Base-by-base conservation (phyloP, 2,888 invertebrate species). In the Athrips mouffetella region DNA sequence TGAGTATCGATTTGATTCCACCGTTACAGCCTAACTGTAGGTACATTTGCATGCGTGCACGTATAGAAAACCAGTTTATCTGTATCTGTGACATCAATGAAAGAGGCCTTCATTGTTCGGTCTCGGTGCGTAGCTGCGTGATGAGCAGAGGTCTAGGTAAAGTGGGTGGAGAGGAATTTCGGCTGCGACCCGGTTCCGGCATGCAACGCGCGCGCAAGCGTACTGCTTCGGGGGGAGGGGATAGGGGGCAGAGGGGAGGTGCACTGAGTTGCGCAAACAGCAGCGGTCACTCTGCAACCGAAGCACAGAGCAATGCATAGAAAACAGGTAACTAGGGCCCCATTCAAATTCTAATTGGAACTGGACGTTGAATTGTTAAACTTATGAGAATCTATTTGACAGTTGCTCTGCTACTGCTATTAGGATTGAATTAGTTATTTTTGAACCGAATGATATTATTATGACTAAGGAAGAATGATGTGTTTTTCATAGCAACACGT, bases 21-120 rank as follows among this genome's bases (percentile, higher is more conserved):
- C 75, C 70, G 73, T 75, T 76, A 78, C 77, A 71, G 67, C 67
- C 78, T 85, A 86, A 86, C 85, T 82, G 86, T 88, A 85, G 70
- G 85, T 86, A 86, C 86, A 86, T 87, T 87, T 88, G 83, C 85
- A 80, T 87, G 86, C 87, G 81, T 87, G 86, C 87, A 87, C 78
- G 78, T 80, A 80, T 69, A 73, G 56, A 49, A 56, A 49, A 49
- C 83, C 68, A 67, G 58, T 54, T 15, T 60, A 59, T 41, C 27
- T 41, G 57, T 80, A 75, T 53, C 80, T 55, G 50, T 57, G 58
- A 62, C 65, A 65, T 54, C 58, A 65, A 61, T 67, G 18, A 20
- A 37, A n/a, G 5, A 37, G 37, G 31, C 44, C 31, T 21, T 41
- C 25, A 16, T 41, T 15, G 41, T 41, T 27, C 41, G 41, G n/a